phyloP scores from a whole-genome alignment of 1,140 invertebrate genomes.

The Cydia amplana region DNA sequence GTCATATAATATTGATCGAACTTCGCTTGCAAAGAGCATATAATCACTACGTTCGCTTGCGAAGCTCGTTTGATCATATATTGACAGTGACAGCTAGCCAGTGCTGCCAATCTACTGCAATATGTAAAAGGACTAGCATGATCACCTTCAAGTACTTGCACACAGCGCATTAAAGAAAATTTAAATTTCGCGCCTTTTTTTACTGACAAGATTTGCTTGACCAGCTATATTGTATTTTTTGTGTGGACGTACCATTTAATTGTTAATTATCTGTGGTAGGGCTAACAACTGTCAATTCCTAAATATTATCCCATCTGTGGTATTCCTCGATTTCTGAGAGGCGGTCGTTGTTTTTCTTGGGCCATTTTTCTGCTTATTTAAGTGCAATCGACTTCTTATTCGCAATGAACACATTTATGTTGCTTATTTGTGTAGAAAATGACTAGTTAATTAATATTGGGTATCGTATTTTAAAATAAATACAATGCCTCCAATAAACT shows the following conservation, averaged over 20 bases:
- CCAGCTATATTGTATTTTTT: too few relatives aligned
- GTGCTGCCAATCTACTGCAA: background rate
- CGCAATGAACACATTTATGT: constrained; percentile 44
- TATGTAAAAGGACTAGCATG: too few relatives aligned
- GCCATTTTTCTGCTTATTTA: constrained; percentile 51
- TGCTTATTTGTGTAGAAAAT: background rate
- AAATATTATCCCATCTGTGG: constrained; percentile 16
- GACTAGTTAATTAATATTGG: background rate
- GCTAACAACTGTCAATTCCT: constrained; percentile 1
- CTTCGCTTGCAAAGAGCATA: too few relatives aligned
- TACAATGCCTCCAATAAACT: constrained; percentile 70
- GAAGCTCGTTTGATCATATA: too few relatives aligned
- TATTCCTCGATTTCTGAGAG: constrained; percentile 7
- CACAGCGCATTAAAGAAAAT: too few relatives aligned
- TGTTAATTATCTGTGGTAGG: too few relatives aligned
- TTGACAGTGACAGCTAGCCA: background rate
- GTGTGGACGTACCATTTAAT: background rate
- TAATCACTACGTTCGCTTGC: too few relatives aligned
- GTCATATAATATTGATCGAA: too few relatives aligned
- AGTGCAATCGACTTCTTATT: constrained; percentile 45
- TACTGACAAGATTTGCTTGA: too few relatives aligned
- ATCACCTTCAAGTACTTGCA: too few relatives aligned
- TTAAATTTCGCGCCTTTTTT: too few relatives aligned
- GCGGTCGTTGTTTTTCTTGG: constrained; percentile 38
- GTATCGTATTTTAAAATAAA: constrained; percentile 34